These are phyloP conservation scores for Limosa lapponica DNA, from an alignment of 2,797 vertebrate species.

Conservation along the genomic window DNA sequence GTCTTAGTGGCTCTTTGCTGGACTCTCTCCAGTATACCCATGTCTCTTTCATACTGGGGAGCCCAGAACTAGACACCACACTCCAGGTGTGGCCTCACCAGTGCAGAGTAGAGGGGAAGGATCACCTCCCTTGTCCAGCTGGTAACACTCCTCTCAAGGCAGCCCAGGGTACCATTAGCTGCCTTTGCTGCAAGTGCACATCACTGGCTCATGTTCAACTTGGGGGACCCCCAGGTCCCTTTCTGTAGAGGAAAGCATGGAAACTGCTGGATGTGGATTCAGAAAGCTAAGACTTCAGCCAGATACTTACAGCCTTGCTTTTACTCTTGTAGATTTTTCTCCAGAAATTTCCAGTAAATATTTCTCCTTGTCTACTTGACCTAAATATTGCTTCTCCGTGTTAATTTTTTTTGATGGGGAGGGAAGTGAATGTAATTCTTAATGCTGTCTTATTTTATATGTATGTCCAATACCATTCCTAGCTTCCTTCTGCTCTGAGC, in stretches of 20 bases:
- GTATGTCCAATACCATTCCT: neutral
- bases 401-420: neutral
- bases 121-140: neutral
- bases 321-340: neutral
- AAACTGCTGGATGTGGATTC: neutral
- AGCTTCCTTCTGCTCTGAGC: neutral
- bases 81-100: neutral
- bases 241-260: neutral
- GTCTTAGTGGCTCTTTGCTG: neutral
- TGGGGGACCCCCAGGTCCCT: neutral
- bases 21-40: neutral
- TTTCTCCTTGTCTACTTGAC: neutral
- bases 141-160: neutral
- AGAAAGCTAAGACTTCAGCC: neutral
- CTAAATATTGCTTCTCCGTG: neutral
- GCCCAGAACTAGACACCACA: neutral
- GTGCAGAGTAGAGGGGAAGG: neutral
- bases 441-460: neutral
- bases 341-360: neutral
- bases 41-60: neutral
- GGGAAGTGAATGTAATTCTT: neutral
- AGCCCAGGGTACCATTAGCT: neutral
- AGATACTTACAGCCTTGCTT: neutral
- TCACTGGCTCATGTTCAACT: fast-evolving
- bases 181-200: neutral